Percentiles rank a stretch among this genome's conserved stretches.
phyloP scores from a whole-genome alignment of 2,888 invertebrate genomes.

The Synergus itoensis region DNA sequence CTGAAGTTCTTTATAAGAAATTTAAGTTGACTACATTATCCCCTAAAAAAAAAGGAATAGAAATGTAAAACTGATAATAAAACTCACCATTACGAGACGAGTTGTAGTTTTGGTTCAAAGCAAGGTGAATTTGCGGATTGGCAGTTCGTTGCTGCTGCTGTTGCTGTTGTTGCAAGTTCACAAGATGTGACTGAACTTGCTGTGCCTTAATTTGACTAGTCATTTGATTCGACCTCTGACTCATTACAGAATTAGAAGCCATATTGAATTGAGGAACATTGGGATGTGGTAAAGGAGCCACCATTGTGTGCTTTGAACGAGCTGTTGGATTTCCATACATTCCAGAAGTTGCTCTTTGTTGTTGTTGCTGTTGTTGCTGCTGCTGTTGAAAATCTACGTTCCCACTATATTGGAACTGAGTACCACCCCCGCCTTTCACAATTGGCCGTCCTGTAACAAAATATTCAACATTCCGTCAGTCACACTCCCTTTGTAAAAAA shows the following conservation, averaged over 20 bases:
- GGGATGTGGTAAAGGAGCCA: conserved; percentile 64
- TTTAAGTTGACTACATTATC: too few species aligned
- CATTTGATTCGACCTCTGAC: conserved; percentile 72
- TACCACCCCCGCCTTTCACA: conserved; percentile 79
- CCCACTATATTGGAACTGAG: conserved; percentile 70
- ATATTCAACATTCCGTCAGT: conserved; percentile 22
- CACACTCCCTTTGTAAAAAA: not conserved
- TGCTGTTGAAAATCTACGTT: conserved; percentile 61
- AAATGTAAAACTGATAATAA: not conserved
- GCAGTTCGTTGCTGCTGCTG: conserved; percentile 72
- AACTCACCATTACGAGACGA: conserved; percentile 69
- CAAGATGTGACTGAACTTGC: conserved; percentile 76
- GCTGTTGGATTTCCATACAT: conserved; percentile 69
- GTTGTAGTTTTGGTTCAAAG: conserved; percentile 71
- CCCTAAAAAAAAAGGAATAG: too few species aligned
- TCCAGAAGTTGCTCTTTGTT: conserved; percentile 64
- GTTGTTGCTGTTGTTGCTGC: conserved; percentile 61
- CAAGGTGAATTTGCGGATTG: conserved; percentile 68
- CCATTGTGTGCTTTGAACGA: conserved; percentile 74
- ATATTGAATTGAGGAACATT: conserved; percentile 70
- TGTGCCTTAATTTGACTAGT: conserved; percentile 79
- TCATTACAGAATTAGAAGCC: conserved; percentile 69
- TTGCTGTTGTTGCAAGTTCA: conserved; percentile 77
- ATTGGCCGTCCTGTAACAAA: conserved; percentile 79
- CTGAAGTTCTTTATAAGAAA: too few species aligned